phyloP scores from a whole-genome alignment of 2,888 invertebrate species.

The Pimpla rufipes region DNA sequence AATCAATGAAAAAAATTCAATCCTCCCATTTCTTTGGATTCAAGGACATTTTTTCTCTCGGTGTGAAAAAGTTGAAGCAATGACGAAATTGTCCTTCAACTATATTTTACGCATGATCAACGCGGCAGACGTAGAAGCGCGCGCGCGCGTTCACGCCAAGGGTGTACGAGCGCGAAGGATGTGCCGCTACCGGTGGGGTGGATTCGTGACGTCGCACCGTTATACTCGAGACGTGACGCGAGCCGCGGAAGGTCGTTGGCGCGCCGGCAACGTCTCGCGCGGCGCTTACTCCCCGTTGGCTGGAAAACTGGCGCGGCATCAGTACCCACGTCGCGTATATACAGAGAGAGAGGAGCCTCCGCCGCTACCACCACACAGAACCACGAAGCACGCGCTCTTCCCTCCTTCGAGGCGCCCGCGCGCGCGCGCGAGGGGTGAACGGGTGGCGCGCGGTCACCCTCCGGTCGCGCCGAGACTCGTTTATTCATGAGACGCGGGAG shows the following conservation, averaged over 20 bases:
- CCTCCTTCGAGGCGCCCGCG: not conserved
- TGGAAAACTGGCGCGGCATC: slow-evolving; percentile 55
- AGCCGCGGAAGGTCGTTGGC: slow-evolving; percentile 58
- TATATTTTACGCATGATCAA: not conserved
- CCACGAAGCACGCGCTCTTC: not conserved
- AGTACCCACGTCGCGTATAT: slow-evolving; percentile 23
- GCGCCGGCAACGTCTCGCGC: slow-evolving; percentile 17
- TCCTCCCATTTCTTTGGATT: too few relatives aligned
- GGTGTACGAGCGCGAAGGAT: slow-evolving; percentile 29
- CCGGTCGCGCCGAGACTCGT: slow-evolving; percentile 60
- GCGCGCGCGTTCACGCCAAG: slow-evolving; percentile 16
- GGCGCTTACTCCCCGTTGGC: slow-evolving; percentile 37
- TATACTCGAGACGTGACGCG: slow-evolving; percentile 65
- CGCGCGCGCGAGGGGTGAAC: slow-evolving; percentile 13
- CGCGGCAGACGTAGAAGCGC: not conserved
- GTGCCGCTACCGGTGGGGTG: slow-evolving; percentile 24
- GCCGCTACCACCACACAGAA: slow-evolving; percentile 3
- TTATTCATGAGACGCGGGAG: slow-evolving; percentile 68
- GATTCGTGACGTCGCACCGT: slow-evolving; percentile 66
- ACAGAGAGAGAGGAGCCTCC: not conserved
- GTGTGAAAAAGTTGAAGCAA: too few relatives aligned
- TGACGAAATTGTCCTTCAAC: too few relatives aligned
- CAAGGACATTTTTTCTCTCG: too few relatives aligned
- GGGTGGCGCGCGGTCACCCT: slow-evolving; percentile 41
- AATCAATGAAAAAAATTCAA: too few relatives aligned